Base-by-base conservation (phyloP, 1,140 invertebrate species). In the Oncopodura yosiiana region DNA sequence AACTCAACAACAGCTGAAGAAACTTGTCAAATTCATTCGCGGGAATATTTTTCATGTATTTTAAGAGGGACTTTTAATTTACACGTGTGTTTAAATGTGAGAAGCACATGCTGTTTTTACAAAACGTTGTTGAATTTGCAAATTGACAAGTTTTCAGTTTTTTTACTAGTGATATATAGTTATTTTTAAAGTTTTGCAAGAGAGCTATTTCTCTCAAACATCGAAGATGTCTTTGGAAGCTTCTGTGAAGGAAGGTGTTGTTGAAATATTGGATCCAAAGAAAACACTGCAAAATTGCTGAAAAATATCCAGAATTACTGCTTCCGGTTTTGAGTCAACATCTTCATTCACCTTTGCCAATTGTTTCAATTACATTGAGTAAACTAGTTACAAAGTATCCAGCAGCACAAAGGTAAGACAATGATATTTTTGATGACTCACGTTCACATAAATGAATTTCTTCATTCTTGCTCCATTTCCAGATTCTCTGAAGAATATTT, bases 401-500 rank as follows among this genome's bases (percentile, higher is more conserved):
- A 5, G 29, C 21, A 16, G 53, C 49, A 32, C 29, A 38, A 37
- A 42, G 43, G 53, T 60, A 52, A 39, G 27, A 30, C 6, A 38
- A 45, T n/a, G n/a, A n/a, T n/a, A n/a, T n/a, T n/a, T n/a, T 12
- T 9, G 27, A 27, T 6, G 14, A 27, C 30, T 5, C 9, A 41
- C 24, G 14, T 51, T 27, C 39, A 42, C n/a, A n/a, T n/a, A n/a
- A n/a, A n/a, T n/a, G 21, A 6, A 43, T 6, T 8, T 30, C 3
- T 45, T 9, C 3, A 5, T 29, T 36, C 38, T 18, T 23, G 9
- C 3, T 37, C 12, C 34, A 1, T 46, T 43, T 43, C 3, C 23
- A 58, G 56, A 24, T 58, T 58, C 24, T 42, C 56, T 5, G 56
- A 58, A 48, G 30, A 45, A 9, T 48, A 34, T 18, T 53, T 58